Conservation (phyloP, 2,113 vertebrate species). For the Macrotis lagotis region DNA sequence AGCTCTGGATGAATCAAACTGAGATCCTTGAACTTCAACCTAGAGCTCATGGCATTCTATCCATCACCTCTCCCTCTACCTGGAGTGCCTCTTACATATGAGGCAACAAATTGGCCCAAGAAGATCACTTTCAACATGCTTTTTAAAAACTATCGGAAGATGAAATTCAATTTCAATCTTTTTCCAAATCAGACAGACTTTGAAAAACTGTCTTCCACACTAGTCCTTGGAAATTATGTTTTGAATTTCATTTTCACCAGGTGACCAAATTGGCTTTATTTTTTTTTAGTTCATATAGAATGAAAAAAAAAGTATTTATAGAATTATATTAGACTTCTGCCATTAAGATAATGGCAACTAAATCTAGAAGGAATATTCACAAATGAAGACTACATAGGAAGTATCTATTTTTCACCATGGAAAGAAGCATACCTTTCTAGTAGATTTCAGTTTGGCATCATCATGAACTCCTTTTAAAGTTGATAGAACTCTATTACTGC, state of each 20-base stretch:
- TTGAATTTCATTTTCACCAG: constrained; percentile 26
- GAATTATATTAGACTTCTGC: constrained; percentile 39
- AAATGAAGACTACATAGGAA: neutral
- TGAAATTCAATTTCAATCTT: neutral
- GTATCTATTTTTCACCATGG: constrained; percentile 16
- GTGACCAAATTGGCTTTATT: constrained; percentile 18
- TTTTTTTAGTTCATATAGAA: constrained; percentile 21
- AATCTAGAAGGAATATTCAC: constrained; percentile 8
- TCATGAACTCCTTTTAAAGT: constrained; percentile 18
- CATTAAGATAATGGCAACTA: constrained; percentile 39
- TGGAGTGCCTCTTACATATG: neutral
- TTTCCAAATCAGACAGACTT: neutral
- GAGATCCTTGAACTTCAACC: neutral
- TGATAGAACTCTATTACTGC: constrained; percentile 51
- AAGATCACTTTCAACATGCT: neutral
- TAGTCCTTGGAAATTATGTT: neutral
- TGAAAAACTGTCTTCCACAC: constrained; percentile 22
- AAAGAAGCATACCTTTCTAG: constrained; percentile 1
- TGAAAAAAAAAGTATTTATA: neutral
- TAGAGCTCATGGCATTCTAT: neutral
- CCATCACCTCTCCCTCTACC: neutral
- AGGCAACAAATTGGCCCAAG: neutral
- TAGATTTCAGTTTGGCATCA: constrained; percentile 23
- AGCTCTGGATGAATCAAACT: neutral
- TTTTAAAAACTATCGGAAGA: neutral